Evolutionary conservation across 2,888 invertebrate species (phyloP).

Genomic region (Drosophila lacicola): DNA sequence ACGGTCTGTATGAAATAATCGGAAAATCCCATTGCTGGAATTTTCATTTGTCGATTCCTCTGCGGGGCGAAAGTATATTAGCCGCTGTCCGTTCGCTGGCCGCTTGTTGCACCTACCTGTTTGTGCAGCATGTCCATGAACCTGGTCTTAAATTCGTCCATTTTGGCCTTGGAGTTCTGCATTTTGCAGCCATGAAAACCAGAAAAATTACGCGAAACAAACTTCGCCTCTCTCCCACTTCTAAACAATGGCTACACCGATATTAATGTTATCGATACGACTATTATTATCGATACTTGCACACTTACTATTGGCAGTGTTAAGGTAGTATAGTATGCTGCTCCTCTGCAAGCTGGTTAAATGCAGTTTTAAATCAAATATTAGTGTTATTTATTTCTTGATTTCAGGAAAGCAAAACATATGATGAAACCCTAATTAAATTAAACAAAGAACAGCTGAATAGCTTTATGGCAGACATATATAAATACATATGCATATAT

Average conservation of each 20-base stretch:
- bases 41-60: conserved; percentile 84
- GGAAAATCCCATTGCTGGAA: conserved; percentile 85
- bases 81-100: background rate
- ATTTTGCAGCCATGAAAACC: conserved; percentile 71
- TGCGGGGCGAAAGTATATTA: conserved; percentile 28
- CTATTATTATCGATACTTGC: conserved; percentile 25
- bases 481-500: background rate
- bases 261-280: conserved; percentile 15
- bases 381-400: too few species aligned
- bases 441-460: too few species aligned
- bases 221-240: conserved; percentile 46
- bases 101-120: conserved; percentile 73
- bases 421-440: background rate
- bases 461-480: too few species aligned
- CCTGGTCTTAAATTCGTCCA: conserved; percentile 84
- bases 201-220: conserved; percentile 60
- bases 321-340: conserved; percentile 12
- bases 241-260: conserved; percentile 39
- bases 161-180: conserved; percentile 80
- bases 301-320: background rate
- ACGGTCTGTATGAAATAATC: conserved; percentile 85
- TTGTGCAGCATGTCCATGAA: conserved; percentile 85
- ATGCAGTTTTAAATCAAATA: too few species aligned
- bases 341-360: background rate
- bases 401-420: background rate